Evolutionary conservation across 2,797 vertebrate species (phyloP).

Genomic region (Aselliscus stoliczkanus): DNA sequence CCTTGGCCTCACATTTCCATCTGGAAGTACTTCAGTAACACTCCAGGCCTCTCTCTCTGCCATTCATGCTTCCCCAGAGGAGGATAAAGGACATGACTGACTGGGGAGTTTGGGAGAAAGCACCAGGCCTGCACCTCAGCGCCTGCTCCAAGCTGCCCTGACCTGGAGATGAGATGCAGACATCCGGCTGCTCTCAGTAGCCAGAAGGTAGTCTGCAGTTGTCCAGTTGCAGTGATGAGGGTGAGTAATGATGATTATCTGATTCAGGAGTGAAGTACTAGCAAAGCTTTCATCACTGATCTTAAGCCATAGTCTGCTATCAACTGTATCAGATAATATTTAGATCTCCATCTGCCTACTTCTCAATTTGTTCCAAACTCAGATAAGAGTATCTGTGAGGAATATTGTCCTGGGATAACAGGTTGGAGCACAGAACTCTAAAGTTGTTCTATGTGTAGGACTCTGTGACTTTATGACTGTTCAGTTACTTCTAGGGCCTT

Average conservation of each 20-base stretch:
- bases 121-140: not conserved
- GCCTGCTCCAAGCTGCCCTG: not conserved
- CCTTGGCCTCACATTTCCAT: not conserved
- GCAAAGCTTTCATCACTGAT: not conserved
- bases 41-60: not conserved
- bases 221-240: not conserved
- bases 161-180: not conserved
- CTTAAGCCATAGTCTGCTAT: not conserved
- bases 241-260: not conserved
- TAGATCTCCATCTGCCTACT: not conserved
- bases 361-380: not conserved
- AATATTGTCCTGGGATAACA: not conserved
- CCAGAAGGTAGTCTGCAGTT: not conserved
- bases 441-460: not conserved
- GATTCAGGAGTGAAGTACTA: not conserved
- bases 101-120: not conserved
- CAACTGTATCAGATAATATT: not conserved
- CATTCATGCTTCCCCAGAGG: not conserved
- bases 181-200: not conserved
- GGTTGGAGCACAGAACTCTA: not conserved
- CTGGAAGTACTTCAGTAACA: not conserved
- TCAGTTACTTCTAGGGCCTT: not conserved
- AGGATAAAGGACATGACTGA: not conserved
- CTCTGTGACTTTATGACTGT: not conserved
- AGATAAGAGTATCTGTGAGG: not conserved